Evolutionary conservation across 2,888 invertebrate genomes (phyloP), one percentile per base, ranked within the genome.

Genomic region (Unio delphinus): DNA sequence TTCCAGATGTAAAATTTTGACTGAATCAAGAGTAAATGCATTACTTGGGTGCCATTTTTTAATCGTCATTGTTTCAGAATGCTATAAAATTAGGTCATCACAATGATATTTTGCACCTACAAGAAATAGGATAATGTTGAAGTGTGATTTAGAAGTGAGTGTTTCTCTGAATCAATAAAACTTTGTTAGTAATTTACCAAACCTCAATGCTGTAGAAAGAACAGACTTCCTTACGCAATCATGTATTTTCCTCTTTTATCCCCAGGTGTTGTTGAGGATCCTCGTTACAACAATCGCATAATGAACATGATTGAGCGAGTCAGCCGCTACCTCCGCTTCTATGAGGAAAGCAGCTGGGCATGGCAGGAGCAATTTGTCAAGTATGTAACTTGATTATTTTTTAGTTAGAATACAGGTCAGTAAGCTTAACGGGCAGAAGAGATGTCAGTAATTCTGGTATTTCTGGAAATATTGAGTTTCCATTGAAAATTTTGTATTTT

Each of bases 281-380:
- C 80, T 2, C 69, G 81, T 11, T 76, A 74, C 63, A 72, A 80
- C 70, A 78, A 81, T 65, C 71, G 76, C 34, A 80, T 78, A n/a
- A 68, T 69, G 61, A 74, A 76, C 45, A 81, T 80, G 72, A 81
- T 81, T 18, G 93, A 94, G 90, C 93, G 97, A 4, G 96, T 96
- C 89, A 97, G 95, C 90, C 93, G 96, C 72, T 93, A 97, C 72
- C 94, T 95, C 87, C 92, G 97, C 0, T 95, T 96, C 88, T 98
- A 97, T 90, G 96, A 97, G 85, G 96, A 97, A 90, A 95, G 96
- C 72, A 95, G 95, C 70, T 98, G 98, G 98, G 91, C 97, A 67
- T 98, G 98, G 98, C 94, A 94, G 75, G 97, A 97, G 68, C 82
- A 85, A 73, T 89, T 88, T 80, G 86, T 88, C 30, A 89, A 88